These are phyloP conservation scores for Scolopax bukidnonensis DNA, from an alignment of 2,797 vertebrate genomes.

Conservation along the genomic window DNA sequence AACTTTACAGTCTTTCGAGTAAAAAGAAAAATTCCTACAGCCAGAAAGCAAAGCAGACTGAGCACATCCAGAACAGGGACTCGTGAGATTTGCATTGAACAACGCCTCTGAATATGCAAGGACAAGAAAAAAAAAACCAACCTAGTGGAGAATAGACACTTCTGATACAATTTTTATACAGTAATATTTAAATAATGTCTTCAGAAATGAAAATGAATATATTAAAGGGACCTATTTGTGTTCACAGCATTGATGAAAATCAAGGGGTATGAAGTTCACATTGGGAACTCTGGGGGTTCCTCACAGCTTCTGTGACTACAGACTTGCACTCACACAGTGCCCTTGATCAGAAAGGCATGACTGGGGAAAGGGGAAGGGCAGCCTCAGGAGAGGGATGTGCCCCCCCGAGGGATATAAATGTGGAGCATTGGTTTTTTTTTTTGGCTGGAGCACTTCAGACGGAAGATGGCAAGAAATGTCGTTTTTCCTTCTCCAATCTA, in stretches of 20 bases:
- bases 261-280: neutral
- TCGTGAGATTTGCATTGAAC: neutral
- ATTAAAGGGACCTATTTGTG: neutral
- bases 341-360: neutral
- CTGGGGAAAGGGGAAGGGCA: neutral
- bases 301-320: neutral
- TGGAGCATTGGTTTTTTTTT: neutral
- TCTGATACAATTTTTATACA: neutral
- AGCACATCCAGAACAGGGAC: neutral
- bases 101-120: neutral
- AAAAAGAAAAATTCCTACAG: neutral
- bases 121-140: neutral
- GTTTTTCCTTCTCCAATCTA: neutral
- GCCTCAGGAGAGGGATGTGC: neutral
- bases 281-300: neutral
- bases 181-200: neutral
- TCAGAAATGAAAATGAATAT: neutral
- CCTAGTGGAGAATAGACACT: neutral
- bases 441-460: neutral
- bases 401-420: neutral
- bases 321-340: fast-evolving
- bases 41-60: neutral
- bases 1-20: neutral
- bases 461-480: neutral
- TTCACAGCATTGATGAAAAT: neutral